Base-by-base conservation (phyloP, 2,113 vertebrate genomes). In the Oncorhynchus clarkii region DNA sequence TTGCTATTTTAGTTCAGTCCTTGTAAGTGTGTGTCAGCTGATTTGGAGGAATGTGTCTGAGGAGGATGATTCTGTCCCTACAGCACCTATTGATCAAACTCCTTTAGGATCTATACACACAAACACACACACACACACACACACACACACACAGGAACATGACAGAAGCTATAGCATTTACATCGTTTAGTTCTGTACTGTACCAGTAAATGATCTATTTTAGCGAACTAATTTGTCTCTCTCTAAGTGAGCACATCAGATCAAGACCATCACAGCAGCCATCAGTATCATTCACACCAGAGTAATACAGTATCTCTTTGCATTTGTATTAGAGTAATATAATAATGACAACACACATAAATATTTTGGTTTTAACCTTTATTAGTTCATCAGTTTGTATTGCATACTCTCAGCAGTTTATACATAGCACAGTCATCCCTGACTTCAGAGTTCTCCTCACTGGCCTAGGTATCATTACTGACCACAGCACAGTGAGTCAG, bases 401-500 rank as follows among this genome's bases (percentile, higher is more conserved):
- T 91, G 89, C 91, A 91, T 90, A 84, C 82, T 90, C 80, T 89
- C 84, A 89, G 86, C 89, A 92, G 86, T 86, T 84, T 79, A 85
- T 89, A 90, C 88, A 90, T 81, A 91, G 87, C 88, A 90, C 83
- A 89, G 80, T 89, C 88, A 88, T 84, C 80, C 59, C 85, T 84
- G 80, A 84, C 81, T 67, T 88, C 12, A 89, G 51, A 16, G 14
- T 54, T 54, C 12, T 54, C 39, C 8, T 45, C 16, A 4, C 51
- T 54, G 51, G 16, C 51, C 16, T 54, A 54, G 16, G 16, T 14
- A 45, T 45, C 8, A 45, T 45, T 45, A 45, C 39, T 45, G 39
- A 11, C 39, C 39, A 78, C 75, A 54, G 71, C 81, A 87, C 85
- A 89, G 80, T 86, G 85, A 87, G 73, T 84, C 27, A 22, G 74